phyloP scores from a whole-genome alignment of 2,888 invertebrate genomes.

The Epicampocera succincta region DNA sequence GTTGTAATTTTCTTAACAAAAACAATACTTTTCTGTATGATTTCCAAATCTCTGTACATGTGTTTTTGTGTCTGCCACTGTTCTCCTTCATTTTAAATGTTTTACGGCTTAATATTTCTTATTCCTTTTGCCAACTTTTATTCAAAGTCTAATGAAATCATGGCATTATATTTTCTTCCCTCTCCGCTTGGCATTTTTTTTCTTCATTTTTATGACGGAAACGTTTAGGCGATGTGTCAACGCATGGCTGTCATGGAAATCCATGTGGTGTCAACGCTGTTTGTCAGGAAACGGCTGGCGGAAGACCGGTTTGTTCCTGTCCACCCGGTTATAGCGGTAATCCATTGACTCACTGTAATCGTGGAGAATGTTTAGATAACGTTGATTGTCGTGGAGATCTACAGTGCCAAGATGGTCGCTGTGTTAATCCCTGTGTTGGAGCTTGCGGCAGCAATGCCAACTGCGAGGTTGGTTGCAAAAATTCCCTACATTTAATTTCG shows the following conservation, averaged over 20 bases:
- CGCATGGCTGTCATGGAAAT: conserved; percentile 83
- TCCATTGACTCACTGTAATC: conserved; percentile 87
- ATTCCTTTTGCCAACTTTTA: too few species aligned
- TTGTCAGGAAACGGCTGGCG: conserved; percentile 85
- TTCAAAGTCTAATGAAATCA: too few species aligned
- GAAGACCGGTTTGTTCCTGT: conserved; percentile 91
- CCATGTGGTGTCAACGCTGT: conserved; percentile 88
- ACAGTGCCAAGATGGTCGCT: conserved; percentile 89
- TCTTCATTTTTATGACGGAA: conserved; percentile 12
- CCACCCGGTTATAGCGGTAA: conserved; percentile 91
- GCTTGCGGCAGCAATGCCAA: conserved; percentile 89
- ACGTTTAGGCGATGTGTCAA: conserved; percentile 67
- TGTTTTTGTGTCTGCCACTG: conserved; percentile 21
- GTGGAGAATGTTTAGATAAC: conserved; percentile 89
- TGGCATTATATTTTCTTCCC: conserved; percentile 20
- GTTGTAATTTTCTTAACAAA: conserved; percentile 14
- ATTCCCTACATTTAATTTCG: neutral
- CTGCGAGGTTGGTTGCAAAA: conserved; percentile 84
- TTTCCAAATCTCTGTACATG: neutral
- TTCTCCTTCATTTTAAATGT: neutral
- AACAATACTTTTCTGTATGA: neutral
- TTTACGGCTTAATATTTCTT: too few species aligned
- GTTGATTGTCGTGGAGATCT: conserved; percentile 88
- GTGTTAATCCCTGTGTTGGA: conserved; percentile 90
- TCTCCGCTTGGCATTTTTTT: neutral